Conservation (phyloP, 2,888 invertebrate species). For the Conistra vaccinii region DNA sequence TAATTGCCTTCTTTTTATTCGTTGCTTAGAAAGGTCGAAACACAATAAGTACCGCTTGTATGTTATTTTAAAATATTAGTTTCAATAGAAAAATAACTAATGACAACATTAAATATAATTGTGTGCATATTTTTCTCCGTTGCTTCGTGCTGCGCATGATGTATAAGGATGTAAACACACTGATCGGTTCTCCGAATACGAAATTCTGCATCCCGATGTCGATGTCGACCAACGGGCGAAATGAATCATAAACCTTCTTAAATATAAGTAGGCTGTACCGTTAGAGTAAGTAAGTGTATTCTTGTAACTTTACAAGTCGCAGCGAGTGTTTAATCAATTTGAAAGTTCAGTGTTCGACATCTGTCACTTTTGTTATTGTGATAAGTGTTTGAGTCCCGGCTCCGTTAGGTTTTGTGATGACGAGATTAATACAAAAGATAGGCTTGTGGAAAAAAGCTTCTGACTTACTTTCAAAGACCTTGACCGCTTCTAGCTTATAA, state of each 20-base stretch:
- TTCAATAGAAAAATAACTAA: constrained; percentile 6
- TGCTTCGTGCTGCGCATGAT: background rate
- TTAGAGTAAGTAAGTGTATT: constrained; percentile 60
- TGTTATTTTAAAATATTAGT: constrained; percentile 10
- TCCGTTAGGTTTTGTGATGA: constrained; percentile 57
- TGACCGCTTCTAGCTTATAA: constrained; percentile 53
- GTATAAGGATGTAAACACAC: constrained; percentile 36
- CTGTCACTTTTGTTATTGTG: constrained; percentile 61
- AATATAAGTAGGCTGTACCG: constrained; percentile 74
- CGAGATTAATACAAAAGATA: constrained; percentile 43
- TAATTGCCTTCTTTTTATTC: constrained; percentile 15
- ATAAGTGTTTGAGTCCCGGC: constrained; percentile 30
- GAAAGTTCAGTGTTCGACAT: constrained; percentile 68
- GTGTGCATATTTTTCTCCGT: constrained; percentile 13
- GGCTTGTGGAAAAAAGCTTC: constrained; percentile 29
- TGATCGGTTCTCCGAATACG: constrained; percentile 63
- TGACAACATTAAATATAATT: constrained; percentile 10
- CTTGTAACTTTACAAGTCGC: constrained; percentile 56
- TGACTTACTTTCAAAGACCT: constrained; percentile 64
- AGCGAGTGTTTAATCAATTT: constrained; percentile 60
- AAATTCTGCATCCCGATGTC: constrained; percentile 61
- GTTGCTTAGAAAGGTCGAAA: constrained; percentile 1
- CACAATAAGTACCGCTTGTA: background rate
- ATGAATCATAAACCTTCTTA: constrained; percentile 69
- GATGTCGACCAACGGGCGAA: constrained; percentile 56